Base-by-base conservation (phyloP, 1,140 invertebrate species). In the Holotrichia oblita region DNA sequence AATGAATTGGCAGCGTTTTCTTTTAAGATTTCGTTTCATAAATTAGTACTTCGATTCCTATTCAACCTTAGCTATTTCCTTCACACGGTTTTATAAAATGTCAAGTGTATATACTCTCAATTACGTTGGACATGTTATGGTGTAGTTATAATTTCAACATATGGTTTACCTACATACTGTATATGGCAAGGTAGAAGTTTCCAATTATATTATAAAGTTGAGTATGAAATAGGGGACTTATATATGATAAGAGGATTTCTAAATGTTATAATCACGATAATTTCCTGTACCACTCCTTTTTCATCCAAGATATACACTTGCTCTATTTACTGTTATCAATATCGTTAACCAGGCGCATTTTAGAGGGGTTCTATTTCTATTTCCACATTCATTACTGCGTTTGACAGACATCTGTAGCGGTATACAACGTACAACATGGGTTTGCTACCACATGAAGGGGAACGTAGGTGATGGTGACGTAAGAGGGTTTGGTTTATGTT, bases 351-450 rank as follows among this genome's bases (percentile, higher is more conserved):
- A 22, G 22, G 61, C 27, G 61, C 61, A 34, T 69, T 69, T 69
- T 69, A 27, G 22, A 69, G 61, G 61, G 61, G 61, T 69, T 69
- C 61, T 69, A 69, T 69, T 69, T 69, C 61, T 69, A 27, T 69
- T 69, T 34, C 61, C 20, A 17, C 61, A 69, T 69, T 69, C 61
- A 69, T 69, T 69, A 69, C 61, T 69, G 61, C 61, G 61, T 69
- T 69, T 69, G 61, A 69, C 61, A 69, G 61, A 69, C 61, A 69
- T 69, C 61, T 20, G 61, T 69, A 27, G 61, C 22, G 22, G 61
- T 27, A 7, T 27, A 69, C 61, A 69, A 69, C 61, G 22, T 69
- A 22, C 22, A 10, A 48, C 27, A 34, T 34, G 27, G 27, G 27
- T 34, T 55, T 55, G 17, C n/a, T 69, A 69, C 61, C 61, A 24